phyloP scores from a whole-genome alignment of 2,113 vertebrate genomes.

The Notothenia rossii region DNA sequence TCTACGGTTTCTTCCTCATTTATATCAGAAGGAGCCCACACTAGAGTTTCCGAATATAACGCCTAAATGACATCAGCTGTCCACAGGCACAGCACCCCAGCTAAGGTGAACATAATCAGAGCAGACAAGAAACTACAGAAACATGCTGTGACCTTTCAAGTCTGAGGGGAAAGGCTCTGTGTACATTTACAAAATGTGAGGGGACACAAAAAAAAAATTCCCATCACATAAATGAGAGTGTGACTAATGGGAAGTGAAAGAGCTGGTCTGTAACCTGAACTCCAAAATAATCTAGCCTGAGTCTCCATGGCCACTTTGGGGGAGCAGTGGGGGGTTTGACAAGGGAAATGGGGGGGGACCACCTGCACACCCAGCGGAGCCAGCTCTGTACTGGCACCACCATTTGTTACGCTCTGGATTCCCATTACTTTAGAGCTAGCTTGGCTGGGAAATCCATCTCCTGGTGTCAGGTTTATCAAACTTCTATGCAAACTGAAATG shows the following conservation, averaged over 20 bases:
- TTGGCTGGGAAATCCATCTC: constrained; percentile 81
- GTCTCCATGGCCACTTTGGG: constrained; percentile 72
- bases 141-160: constrained; percentile 71
- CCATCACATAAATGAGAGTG: constrained; percentile 73
- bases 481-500: constrained; percentile 58
- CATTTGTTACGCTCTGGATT: constrained; percentile 79
- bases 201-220: constrained; percentile 59
- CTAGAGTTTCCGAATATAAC: constrained; percentile 41
- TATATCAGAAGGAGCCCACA: constrained; percentile 37
- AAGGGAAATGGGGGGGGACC: constrained; percentile 64
- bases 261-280: constrained; percentile 73
- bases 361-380: constrained; percentile 76
- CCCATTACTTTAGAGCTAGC: constrained; percentile 77
- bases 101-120: constrained; percentile 69
- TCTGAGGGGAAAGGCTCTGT: constrained; percentile 57
- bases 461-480: constrained; percentile 78
- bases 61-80: constrained; percentile 60
- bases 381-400: constrained; percentile 72
- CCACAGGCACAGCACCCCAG: constrained; percentile 40
- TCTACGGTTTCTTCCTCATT: constrained; percentile 47
- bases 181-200: constrained; percentile 68
- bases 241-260: constrained; percentile 76
- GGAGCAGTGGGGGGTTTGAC: constrained; percentile 65
- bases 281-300: constrained; percentile 70
- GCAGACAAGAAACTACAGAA: constrained; percentile 72